Conservation (phyloP, 2,888 invertebrate genomes). For the Scotopteryx bipunctaria region DNA sequence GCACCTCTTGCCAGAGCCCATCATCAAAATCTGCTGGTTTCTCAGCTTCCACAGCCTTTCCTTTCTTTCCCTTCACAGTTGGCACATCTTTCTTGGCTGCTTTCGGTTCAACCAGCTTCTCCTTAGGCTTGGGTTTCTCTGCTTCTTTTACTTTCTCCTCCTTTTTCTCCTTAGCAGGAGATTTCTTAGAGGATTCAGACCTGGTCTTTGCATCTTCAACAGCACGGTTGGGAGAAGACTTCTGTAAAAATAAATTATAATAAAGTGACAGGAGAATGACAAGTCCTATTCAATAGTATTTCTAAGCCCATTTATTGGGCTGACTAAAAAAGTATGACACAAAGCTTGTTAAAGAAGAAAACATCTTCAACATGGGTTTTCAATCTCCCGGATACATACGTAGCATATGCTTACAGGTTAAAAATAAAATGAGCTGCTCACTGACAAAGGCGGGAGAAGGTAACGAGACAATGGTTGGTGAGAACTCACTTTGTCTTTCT, state of each 20-base stretch:
- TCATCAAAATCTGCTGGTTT: constrained; percentile 90
- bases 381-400: constrained; percentile 50
- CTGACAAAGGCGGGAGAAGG: constrained; percentile 52
- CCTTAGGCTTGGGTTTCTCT: constrained; percentile 77
- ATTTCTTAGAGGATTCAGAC: constrained; percentile 84
- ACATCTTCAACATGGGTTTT: constrained; percentile 28
- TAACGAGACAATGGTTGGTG: constrained; percentile 43
- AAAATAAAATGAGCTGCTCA: constrained; percentile 80
- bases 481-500: constrained; percentile 87
- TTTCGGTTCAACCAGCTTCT: constrained; percentile 63
- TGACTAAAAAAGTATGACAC: constrained; percentile 10
- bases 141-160: constrained; percentile 81
- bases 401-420: constrained; percentile 74
- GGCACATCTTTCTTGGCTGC: constrained; percentile 69
- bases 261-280: neutral
- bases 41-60: constrained; percentile 81
- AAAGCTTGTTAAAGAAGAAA: constrained; percentile 6
- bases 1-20: constrained; percentile 89
- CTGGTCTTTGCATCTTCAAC: constrained; percentile 83
- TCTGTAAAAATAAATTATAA: constrained; percentile 59
- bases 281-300: constrained; percentile 1
- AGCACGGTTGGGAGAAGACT: constrained; percentile 85
- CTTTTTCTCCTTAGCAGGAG: constrained; percentile 80
- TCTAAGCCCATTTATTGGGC: neutral
- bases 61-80: constrained; percentile 83